Evolutionary conservation across 2,888 invertebrate species (phyloP).

Genomic region (Ramazzottius varieornatus): DNA sequence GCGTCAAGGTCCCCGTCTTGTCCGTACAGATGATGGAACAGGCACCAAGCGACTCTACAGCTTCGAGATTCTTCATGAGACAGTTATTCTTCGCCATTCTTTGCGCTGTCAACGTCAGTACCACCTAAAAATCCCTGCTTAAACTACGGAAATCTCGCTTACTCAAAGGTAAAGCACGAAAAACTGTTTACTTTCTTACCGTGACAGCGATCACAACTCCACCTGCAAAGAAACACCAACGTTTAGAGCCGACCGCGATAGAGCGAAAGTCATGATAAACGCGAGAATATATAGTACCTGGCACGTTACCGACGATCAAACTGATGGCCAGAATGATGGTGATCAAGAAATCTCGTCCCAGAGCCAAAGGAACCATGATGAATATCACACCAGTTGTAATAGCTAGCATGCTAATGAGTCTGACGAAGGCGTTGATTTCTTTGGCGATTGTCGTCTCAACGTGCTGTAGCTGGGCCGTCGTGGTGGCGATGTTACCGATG

Average conservation of each 20-base stretch:
- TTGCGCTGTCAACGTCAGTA: constrained; percentile 29
- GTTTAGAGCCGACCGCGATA: no score
- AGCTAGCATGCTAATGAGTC: constrained; percentile 21
- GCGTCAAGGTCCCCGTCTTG: constrained; percentile 29
- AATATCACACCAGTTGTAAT: constrained; percentile 10
- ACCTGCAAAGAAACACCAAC: not conserved
- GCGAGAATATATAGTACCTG: constrained; percentile 7
- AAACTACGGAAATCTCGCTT: no score
- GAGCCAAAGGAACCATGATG: constrained; percentile 7
- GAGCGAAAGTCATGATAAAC: no score
- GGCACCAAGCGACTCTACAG: constrained; percentile 28
- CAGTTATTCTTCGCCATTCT: constrained; percentile 31
- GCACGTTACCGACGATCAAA: constrained; percentile 8
- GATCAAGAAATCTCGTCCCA: not conserved
- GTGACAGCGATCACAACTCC: not conserved
- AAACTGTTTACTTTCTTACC: no score
- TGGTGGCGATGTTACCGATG: constrained; percentile 17
- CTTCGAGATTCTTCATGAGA: constrained; percentile 28
- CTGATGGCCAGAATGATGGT: constrained; percentile 8
- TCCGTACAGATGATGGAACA: constrained; percentile 30
- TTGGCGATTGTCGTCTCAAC: constrained; percentile 28
- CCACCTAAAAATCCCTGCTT: no score
- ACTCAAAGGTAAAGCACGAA: no score
- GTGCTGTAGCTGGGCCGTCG: constrained; percentile 17
- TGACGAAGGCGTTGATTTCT: constrained; percentile 30